Evolutionary conservation across 1,140 invertebrate species (phyloP).

Genomic region (Cotesia typhae): DNA sequence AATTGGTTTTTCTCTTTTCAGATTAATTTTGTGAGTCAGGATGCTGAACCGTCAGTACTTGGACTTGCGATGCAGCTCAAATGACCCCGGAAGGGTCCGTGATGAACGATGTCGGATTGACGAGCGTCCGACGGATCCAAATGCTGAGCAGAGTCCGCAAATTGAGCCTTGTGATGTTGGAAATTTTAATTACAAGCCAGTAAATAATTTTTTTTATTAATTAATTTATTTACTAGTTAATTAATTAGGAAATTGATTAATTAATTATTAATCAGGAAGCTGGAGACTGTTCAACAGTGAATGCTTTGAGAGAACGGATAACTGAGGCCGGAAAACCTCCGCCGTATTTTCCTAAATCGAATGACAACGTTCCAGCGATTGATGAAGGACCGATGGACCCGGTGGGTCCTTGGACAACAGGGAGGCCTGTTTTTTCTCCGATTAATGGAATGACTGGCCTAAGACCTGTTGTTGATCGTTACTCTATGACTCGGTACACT

Average conservation of each 20-base stretch:
- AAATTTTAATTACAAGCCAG: conserved; percentile 4
- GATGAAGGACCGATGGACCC: conserved; percentile 60
- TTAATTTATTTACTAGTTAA: not conserved
- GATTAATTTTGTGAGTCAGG: not conserved
- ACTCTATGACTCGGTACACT: conserved; percentile 76
- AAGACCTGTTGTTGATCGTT: conserved; percentile 76
- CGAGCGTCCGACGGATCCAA: conserved; percentile 10
- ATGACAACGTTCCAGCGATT: conserved; percentile 64
- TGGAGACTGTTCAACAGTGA: conserved; percentile 30
- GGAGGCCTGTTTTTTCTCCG: conserved; percentile 75
- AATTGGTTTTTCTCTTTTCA: conserved; percentile 6
- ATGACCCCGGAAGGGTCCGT: conserved; percentile 34
- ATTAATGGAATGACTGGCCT: conserved; percentile 73
- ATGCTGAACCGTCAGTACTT: conserved; percentile 44
- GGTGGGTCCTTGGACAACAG: conserved; percentile 75
- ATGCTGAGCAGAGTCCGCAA: not conserved
- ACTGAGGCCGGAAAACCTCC: conserved; percentile 46
- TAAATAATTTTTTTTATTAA: not conserved
- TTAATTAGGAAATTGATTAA: not conserved
- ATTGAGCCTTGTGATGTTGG: conserved; percentile 27
- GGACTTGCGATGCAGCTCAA: conserved; percentile 39
- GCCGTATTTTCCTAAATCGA: conserved; percentile 67
- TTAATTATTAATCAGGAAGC: not conserved
- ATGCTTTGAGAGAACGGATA: conserved; percentile 27
- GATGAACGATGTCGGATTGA: conserved; percentile 19